Evolutionary conservation across 2,113 vertebrate genomes (phyloP).

Genomic region (Spilogale gracilis): DNA sequence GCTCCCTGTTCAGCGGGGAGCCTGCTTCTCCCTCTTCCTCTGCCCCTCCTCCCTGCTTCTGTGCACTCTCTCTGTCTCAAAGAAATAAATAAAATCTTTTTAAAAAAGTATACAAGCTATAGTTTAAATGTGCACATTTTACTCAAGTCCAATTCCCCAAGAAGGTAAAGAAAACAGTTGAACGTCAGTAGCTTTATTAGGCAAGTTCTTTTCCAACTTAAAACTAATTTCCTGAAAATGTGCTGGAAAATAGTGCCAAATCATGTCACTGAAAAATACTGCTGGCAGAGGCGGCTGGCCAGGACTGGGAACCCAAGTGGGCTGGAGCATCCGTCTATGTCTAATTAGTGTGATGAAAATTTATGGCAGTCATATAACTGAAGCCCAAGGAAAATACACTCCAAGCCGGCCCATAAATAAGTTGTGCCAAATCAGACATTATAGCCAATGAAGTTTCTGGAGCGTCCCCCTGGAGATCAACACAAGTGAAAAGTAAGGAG

Average conservation of each 20-base stretch:
- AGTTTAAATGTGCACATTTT: background rate
- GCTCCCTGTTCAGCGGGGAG: background rate
- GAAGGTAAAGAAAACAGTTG: slow-evolving; percentile 54
- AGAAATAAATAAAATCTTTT: background rate
- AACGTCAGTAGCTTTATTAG: slow-evolving; percentile 51
- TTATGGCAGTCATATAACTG: slow-evolving; percentile 60
- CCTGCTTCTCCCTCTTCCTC: background rate
- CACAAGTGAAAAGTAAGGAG: slow-evolving; percentile 54
- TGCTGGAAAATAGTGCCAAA: slow-evolving; percentile 65
- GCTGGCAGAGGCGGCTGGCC: slow-evolving; percentile 61
- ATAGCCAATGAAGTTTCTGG: slow-evolving; percentile 50
- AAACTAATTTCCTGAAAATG: slow-evolving; percentile 72
- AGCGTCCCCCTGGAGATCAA: background rate
- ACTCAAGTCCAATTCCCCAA: slow-evolving; percentile 21
- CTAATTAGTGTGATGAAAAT: slow-evolving; percentile 70
- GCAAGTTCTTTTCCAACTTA: slow-evolving; percentile 63
- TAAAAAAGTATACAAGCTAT: background rate
- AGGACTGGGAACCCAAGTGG: slow-evolving; percentile 23
- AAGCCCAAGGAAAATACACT: slow-evolving; percentile 62
- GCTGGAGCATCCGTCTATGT: slow-evolving; percentile 16
- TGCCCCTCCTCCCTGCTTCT: background rate
- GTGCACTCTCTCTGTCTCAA: background rate
- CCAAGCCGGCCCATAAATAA: slow-evolving; percentile 61
- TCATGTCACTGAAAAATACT: slow-evolving; percentile 60
- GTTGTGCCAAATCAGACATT: slow-evolving; percentile 51